phyloP scores from a whole-genome alignment of 2,113 vertebrate species.

The Sander lucioperca region DNA sequence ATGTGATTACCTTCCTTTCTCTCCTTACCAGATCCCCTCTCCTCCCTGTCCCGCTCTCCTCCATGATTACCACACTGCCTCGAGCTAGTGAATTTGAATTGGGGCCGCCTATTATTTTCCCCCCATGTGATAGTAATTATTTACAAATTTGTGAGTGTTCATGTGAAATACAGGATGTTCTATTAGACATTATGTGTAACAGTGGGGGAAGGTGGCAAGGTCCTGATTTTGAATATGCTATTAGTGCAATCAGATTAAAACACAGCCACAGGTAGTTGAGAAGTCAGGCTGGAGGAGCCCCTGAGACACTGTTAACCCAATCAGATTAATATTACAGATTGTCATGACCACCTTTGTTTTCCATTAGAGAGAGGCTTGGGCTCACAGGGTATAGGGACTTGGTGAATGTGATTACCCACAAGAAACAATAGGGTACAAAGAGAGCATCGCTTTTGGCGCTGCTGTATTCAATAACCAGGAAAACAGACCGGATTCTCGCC shows the following conservation, averaged over 20 bases:
- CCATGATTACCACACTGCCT: constrained; percentile 83
- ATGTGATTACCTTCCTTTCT: constrained; percentile 73
- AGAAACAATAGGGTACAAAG: constrained; percentile 72
- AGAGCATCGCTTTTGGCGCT: constrained; percentile 72
- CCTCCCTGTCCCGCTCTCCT: constrained; percentile 70
- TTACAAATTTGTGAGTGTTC: constrained; percentile 82
- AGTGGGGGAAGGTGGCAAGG: constrained; percentile 63
- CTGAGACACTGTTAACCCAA: constrained; percentile 76
- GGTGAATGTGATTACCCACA: constrained; percentile 74
- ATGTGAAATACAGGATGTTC: constrained; percentile 84
- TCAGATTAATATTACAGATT: constrained; percentile 85
- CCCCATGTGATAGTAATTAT: constrained; percentile 87
- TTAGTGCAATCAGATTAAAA: constrained; percentile 81
- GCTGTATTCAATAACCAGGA: constrained; percentile 80
- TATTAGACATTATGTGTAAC: constrained; percentile 79
- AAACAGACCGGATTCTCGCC: constrained; percentile 70
- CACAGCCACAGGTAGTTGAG: constrained; percentile 76
- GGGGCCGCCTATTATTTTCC: constrained; percentile 80
- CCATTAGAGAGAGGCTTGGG: constrained; percentile 54
- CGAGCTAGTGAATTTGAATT: constrained; percentile 83
- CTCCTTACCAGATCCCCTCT: constrained; percentile 53
- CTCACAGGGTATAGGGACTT: constrained; percentile 45
- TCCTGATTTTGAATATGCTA: constrained; percentile 81
- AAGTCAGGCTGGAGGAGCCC: constrained; percentile 63
- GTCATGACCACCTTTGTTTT: constrained; percentile 77